Conservation (phyloP, 2,797 vertebrate species). For the Eulemur rubriventer region DNA sequence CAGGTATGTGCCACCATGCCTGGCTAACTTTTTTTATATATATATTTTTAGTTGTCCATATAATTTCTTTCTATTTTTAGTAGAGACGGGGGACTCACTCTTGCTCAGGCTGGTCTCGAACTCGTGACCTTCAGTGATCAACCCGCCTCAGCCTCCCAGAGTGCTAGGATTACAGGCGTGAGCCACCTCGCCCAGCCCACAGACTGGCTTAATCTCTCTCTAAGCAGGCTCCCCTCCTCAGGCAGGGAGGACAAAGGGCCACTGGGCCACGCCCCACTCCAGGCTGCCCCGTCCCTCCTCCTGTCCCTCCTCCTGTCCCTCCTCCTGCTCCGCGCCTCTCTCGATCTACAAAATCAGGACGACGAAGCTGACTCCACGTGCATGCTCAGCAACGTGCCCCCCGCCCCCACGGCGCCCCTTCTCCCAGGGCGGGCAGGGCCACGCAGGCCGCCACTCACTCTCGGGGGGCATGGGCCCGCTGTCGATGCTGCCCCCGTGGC, state of each 20-base stretch:
- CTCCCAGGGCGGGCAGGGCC: background rate
- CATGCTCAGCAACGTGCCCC: background rate
- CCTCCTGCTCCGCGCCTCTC: background rate
- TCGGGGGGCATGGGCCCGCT: slow-evolving; percentile 90
- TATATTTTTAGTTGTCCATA: no score
- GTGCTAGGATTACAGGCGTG: no score
- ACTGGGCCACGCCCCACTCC: background rate
- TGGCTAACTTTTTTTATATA: no score
- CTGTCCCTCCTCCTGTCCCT: no score
- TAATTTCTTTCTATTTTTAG: no score
- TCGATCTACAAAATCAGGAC: background rate
- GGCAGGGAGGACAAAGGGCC: background rate
- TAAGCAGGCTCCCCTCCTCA: background rate
- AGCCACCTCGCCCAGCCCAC: background rate
- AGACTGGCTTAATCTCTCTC: background rate
- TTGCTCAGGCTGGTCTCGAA: no score
- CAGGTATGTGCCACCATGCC: no score
- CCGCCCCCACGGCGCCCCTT: background rate
- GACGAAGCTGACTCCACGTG: background rate
- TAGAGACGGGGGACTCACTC: no score
- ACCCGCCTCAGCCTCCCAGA: no score
- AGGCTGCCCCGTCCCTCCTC: background rate
- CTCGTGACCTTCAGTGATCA: no score
- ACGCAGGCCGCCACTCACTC: slow-evolving; percentile 83
- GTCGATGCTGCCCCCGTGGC: slow-evolving; percentile 94